phyloP scores from a whole-genome alignment of 2,113 vertebrate species.

The Malurus alboscapulatus region DNA sequence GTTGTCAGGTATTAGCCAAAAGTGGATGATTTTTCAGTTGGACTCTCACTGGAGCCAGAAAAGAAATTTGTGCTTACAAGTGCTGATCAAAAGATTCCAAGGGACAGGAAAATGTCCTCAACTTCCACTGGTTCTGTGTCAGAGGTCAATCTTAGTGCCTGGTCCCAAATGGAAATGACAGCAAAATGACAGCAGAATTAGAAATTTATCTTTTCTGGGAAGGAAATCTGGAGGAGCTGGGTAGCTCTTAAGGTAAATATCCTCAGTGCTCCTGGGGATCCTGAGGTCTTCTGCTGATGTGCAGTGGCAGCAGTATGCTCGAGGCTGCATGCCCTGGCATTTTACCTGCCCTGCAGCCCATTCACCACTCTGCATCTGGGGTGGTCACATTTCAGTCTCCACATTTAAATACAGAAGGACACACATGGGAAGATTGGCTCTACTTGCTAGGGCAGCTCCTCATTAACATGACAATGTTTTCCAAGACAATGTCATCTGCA shows the following conservation, averaged over 20 bases:
- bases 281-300: not conserved
- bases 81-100: not conserved
- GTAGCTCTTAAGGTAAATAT: not conserved
- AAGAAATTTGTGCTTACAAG: not conserved
- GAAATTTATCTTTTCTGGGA: not conserved
- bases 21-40: not conserved
- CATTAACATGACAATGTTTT: not conserved
- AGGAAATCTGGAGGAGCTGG: not conserved
- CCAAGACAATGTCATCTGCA: not conserved
- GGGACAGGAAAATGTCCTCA: not conserved
- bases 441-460: not conserved
- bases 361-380: not conserved
- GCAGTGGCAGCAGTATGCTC: accelerated
- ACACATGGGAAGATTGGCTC: not conserved
- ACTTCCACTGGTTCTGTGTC: not conserved
- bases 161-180: not conserved
- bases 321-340: accelerated
- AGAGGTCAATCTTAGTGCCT: not conserved
- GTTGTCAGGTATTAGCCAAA: not conserved
- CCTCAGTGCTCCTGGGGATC: not conserved
- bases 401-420: not conserved
- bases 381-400: not conserved
- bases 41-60: not conserved
- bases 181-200: not conserved
- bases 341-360: not conserved